phyloP scores from a whole-genome alignment of 2,113 vertebrate genomes.

The Psilopogon haemacephalus region DNA sequence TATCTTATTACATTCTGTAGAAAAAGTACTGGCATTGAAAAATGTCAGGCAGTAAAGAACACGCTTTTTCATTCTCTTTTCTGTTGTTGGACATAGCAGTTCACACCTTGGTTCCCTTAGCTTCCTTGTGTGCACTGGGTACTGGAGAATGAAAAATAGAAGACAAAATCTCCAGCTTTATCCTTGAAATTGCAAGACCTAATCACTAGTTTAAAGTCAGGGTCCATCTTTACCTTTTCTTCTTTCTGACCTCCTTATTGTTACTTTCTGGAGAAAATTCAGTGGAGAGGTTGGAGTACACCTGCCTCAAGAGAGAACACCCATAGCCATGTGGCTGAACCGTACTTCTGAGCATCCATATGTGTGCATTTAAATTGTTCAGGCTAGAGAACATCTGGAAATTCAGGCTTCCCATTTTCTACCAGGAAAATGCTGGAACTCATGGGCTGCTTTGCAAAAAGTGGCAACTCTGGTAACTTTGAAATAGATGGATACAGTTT shows the following conservation, averaged over 20 bases:
- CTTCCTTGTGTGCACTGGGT: background rate
- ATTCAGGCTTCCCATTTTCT: background rate
- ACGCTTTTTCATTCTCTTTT: background rate
- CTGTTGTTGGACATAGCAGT: background rate
- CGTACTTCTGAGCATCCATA: background rate
- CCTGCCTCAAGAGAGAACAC: background rate
- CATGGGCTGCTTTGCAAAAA: background rate
- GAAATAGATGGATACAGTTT: background rate
- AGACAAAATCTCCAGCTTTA: background rate
- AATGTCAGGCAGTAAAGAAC: background rate
- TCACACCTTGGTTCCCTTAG: background rate
- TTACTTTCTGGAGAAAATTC: background rate
- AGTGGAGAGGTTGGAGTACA: background rate
- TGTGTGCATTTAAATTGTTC: rapidly evolving
- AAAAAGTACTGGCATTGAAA: background rate
- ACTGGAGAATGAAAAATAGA: background rate
- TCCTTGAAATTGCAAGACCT: background rate
- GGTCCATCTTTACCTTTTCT: background rate
- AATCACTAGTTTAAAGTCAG: background rate
- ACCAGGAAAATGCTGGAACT: background rate
- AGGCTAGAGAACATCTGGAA: background rate
- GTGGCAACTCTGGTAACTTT: background rate
- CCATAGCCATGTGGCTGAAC: background rate
- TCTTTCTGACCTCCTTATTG: background rate
- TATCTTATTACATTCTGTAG: background rate